A percentile compares a stretch with the other conserved stretches of the same genome.
phyloP scores from a whole-genome alignment of 2,888 invertebrate species.

The Nemapogon koenigi region DNA sequence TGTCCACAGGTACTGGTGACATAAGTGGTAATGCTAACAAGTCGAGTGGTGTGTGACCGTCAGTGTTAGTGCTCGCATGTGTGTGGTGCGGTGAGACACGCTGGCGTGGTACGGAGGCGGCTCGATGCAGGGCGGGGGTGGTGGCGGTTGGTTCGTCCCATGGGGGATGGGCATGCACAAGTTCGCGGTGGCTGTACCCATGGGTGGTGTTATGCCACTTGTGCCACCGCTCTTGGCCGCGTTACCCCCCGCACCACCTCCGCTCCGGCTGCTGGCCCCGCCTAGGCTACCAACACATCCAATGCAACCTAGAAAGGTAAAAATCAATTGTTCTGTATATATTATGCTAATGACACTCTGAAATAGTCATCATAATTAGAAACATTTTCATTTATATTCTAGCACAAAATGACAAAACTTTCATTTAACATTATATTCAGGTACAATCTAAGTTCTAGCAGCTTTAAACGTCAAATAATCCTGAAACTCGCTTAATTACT shows the following conservation, averaged over 20 bases:
- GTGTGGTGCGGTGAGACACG: conserved; percentile 7
- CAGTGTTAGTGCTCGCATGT: conserved; percentile 6
- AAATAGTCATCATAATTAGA: no score
- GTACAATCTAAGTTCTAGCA: no score
- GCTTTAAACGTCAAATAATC: no score
- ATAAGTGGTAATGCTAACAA: background rate
- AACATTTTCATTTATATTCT: no score
- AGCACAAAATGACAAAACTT: no score
- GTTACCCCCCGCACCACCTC: conserved; percentile 44
- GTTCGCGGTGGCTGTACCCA: conserved; percentile 55
- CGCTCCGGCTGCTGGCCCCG: conserved; percentile 48
- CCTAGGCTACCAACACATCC: conserved; percentile 38
- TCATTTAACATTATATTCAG: no score
- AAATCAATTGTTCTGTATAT: no score
- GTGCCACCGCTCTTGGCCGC: conserved; percentile 52
- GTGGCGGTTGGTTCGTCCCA: conserved; percentile 54
- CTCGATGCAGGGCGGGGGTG: conserved; percentile 56
- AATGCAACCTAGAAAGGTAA: conserved; percentile 42
- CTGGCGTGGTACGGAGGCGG: conserved; percentile 58
- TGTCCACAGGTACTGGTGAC: conserved; percentile 7
- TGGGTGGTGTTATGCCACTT: conserved; percentile 52
- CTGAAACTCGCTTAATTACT: no score
- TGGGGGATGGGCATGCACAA: conserved; percentile 49
- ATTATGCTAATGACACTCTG: no score
- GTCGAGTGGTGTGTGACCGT: background rate